phyloP scores from a whole-genome alignment of 1,140 invertebrate genomes.

The Cydia pomonella region DNA sequence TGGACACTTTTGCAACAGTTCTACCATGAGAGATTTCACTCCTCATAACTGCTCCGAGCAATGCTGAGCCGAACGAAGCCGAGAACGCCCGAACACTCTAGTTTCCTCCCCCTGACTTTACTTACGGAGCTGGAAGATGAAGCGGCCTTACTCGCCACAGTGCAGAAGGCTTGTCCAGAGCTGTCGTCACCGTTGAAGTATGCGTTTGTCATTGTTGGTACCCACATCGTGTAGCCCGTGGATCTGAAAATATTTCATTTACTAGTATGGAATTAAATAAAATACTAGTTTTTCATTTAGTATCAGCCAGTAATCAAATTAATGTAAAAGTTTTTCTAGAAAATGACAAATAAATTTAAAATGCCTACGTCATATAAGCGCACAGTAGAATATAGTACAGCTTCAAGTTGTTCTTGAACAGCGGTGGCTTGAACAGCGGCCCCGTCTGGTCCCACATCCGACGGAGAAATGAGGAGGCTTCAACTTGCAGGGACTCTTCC shows the following conservation, averaged over 20 bases:
- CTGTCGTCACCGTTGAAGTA: slow-evolving; percentile 55
- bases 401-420: slow-evolving; percentile 61
- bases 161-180: slow-evolving; percentile 55
- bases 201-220: slow-evolving; percentile 63
- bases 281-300: background rate
- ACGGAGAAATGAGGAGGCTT: slow-evolving; percentile 45
- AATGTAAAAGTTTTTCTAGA: background rate
- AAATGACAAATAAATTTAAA: background rate
- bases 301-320: background rate
- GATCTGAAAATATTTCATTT: slow-evolving; percentile 46
- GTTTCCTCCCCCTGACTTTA: no score
- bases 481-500: slow-evolving; percentile 39
- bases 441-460: slow-evolving; percentile 74
- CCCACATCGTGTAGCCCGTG: slow-evolving; percentile 66
- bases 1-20: no score
- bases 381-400: slow-evolving; percentile 62
- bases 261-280: slow-evolving; percentile 18
- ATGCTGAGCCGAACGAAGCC: no score
- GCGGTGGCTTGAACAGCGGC: slow-evolving; percentile 72
- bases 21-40: no score
- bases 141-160: slow-evolving; percentile 56
- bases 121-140: slow-evolving; percentile 38
- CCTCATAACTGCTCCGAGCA: no score
- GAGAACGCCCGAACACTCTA: no score
- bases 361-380: slow-evolving; percentile 66